Evolutionary conservation across 2,113 vertebrate species (phyloP).

Genomic region (Axis porcinus): DNA sequence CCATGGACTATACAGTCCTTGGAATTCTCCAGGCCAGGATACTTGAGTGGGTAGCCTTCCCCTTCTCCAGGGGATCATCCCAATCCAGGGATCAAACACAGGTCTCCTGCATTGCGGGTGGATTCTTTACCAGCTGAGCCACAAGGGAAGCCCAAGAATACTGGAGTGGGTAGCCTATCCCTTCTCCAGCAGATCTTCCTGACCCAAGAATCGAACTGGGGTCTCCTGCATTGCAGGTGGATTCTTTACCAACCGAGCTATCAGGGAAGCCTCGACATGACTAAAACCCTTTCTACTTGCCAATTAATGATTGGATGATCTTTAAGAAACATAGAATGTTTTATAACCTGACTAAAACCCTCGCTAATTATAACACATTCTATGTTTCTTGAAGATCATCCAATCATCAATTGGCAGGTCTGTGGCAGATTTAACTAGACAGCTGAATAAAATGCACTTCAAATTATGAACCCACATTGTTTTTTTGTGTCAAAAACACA

Average conservation of each 20-base stretch:
- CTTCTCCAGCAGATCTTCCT: neutral
- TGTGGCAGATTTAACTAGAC: neutral
- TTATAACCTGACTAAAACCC: neutral
- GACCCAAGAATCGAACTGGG: neutral
- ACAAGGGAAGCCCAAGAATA: neutral
- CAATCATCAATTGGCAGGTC: neutral
- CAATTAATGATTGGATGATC: neutral
- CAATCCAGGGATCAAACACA: neutral
- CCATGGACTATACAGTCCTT: neutral
- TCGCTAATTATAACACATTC: neutral
- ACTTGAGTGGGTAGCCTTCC: neutral
- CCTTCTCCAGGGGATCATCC: neutral
- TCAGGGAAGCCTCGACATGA: neutral
- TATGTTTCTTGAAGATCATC: neutral
- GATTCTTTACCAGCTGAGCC: neutral
- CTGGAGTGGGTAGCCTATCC: neutral
- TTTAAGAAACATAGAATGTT: neutral
- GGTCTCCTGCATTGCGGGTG: accelerated
- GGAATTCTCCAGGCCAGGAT: neutral
- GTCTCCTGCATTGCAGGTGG: accelerated
- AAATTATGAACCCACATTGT: neutral
- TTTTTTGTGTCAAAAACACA: neutral
- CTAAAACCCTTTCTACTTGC: neutral
- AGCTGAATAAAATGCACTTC: neutral
- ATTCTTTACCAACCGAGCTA: neutral